Base-by-base conservation (phyloP, 2,888 invertebrate genomes). In the Gerosis bhagava region DNA sequence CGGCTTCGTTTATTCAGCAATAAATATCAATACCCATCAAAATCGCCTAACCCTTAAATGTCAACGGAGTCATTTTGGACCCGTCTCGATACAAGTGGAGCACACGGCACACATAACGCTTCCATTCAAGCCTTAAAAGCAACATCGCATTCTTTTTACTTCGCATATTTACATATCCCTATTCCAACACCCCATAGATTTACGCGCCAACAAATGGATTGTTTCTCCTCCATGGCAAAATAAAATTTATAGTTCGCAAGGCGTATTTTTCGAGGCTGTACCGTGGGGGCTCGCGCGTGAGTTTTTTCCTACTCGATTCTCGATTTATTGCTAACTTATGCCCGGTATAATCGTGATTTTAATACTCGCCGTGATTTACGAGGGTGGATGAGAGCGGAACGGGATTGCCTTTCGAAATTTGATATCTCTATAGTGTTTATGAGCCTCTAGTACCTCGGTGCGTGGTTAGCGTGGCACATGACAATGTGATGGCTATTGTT, bases 291-390 rank as follows among this genome's bases (percentile, higher is more conserved):
- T 59, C 57, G 50, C 53, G 32, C 41, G 45, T 21, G 45, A 39
- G 45, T 54, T 65, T 68, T 73, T 65, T 74, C 72, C 63, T 64
- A 69, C 67, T 68, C 82, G 75, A 79, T 78, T 73, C 70, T 70
- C 72, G 81, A 86, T 86, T 82, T 86, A 84, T 84, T 70, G 83
- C 70, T 64, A 80, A 83, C 83, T 84, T 83, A 83, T 80, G 81
- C 77, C 76, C 70, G 63, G 76, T 77, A 83, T 84, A 86, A 88
- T 87, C 87, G 82, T 74, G 82, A 83, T 87, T 88, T 87, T 87
- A 88, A 88, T 84, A 83, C 78, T 61, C 48, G 62, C 51, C 54
- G 70, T 79, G 86, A 88, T 88, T 87, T 88, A 88, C 77, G 71
- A 68, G 68, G 70, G 62, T 69, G 73, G 72, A 70, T 69, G 69